phyloP scores from a whole-genome alignment of 1,140 invertebrate genomes.

The Psilanteris sp. region DNA sequence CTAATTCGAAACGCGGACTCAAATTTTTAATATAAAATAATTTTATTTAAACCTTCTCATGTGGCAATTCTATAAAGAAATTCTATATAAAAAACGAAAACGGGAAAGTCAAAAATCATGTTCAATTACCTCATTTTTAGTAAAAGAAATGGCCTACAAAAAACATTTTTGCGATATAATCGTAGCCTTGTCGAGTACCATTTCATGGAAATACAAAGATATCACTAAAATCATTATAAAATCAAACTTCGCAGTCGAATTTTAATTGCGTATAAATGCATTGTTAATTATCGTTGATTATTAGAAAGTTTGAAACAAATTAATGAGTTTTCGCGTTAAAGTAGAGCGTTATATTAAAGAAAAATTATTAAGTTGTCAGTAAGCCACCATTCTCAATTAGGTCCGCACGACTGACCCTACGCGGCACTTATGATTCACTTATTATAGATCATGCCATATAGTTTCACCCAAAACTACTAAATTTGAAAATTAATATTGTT shows the following conservation, averaged over 20 bases:
- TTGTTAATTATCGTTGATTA: constrained; percentile 26
- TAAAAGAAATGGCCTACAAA: constrained; percentile 41
- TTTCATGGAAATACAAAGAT: constrained; percentile 27
- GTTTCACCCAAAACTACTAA: constrained; percentile 55
- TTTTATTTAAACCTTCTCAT: too few relatives aligned
- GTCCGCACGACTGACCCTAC: constrained; percentile 78
- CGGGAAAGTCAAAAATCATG: constrained; percentile 24
- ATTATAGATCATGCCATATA: constrained; percentile 56
- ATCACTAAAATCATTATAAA: constrained; percentile 33
- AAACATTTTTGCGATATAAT: constrained; percentile 39
- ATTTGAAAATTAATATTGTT: constrained; percentile 69
- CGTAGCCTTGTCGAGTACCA: constrained; percentile 50
- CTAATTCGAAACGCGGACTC: too few relatives aligned
- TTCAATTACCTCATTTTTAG: constrained; percentile 40
- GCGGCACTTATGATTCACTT: constrained; percentile 76
- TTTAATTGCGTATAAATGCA: constrained; percentile 24
- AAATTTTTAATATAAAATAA: too few relatives aligned
- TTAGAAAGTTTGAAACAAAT: constrained; percentile 20
- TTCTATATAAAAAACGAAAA: too few relatives aligned
- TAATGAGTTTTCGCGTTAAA: constrained; percentile 22
- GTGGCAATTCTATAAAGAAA: too few relatives aligned
- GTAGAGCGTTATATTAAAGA: constrained; percentile 40
- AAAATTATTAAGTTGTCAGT: constrained; percentile 38
- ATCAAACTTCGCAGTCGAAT: constrained; percentile 31
- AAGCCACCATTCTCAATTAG: constrained; percentile 65